Percentiles rank a stretch among this genome's conserved stretches.
Conservation (phyloP, 2,888 invertebrate species). For the Thymelicus acteon region DNA sequence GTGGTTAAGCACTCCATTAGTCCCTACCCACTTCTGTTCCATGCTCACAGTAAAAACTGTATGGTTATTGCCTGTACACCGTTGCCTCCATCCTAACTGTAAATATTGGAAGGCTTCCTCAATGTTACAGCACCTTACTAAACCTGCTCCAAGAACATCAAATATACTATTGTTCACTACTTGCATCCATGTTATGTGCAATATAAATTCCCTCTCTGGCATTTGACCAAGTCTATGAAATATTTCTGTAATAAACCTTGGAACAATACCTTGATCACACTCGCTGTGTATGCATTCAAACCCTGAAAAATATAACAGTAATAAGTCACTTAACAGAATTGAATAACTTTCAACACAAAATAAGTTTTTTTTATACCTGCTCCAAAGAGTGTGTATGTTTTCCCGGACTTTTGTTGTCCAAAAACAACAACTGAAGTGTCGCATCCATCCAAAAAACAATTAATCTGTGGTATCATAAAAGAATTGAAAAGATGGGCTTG, state of each 20-base stretch:
- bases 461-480: slow-evolving; percentile 87
- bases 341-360: too few relatives aligned
- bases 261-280: slow-evolving; percentile 89
- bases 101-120: slow-evolving; percentile 89
- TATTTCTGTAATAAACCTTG: slow-evolving; percentile 89
- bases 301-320: slow-evolving; percentile 59
- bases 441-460: slow-evolving; percentile 89
- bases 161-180: slow-evolving; percentile 87
- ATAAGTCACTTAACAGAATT: neutral
- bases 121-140: slow-evolving; percentile 86
- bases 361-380: slow-evolving; percentile 76
- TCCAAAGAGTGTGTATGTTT: slow-evolving; percentile 90
- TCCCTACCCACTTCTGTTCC: slow-evolving; percentile 89
- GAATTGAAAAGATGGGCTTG: slow-evolving; percentile 87
- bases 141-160: slow-evolving; percentile 84
- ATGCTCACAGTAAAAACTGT: slow-evolving; percentile 89
- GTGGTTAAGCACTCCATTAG: slow-evolving; percentile 88
- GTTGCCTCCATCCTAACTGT: slow-evolving; percentile 86
- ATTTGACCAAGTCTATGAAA: slow-evolving; percentile 87
- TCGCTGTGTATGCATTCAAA: slow-evolving; percentile 86
- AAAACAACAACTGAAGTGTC: slow-evolving; percentile 90
- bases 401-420: slow-evolving; percentile 88
- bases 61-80: slow-evolving; percentile 85
- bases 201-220: slow-evolving; percentile 86
- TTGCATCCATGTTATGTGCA: slow-evolving; percentile 90